Conservation (phyloP, 2,113 vertebrate species). For the Oryzias woworae region DNA sequence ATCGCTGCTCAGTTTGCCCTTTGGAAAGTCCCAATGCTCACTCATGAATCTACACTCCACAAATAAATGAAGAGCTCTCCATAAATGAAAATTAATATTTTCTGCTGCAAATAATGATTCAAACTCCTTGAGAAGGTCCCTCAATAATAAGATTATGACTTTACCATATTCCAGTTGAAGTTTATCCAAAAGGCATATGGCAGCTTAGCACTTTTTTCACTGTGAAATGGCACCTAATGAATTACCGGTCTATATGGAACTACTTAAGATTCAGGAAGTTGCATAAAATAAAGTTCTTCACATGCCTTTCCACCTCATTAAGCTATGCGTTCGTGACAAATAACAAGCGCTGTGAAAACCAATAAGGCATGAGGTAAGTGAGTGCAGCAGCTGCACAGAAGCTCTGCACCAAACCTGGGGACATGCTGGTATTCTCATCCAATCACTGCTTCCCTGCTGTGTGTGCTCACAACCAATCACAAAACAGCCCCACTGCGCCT, state of each 20-base stretch:
- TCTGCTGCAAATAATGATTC: conserved; percentile 41
- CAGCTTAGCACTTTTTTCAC: too few species aligned
- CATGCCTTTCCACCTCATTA: conserved; percentile 42
- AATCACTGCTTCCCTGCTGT: conserved; percentile 55
- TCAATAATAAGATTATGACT: conserved; percentile 29
- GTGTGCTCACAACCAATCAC: conserved; percentile 48
- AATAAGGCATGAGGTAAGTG: conserved; percentile 41
- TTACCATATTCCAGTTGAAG: not conserved
- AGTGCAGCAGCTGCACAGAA: conserved; percentile 43
- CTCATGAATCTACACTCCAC: conserved; percentile 18
- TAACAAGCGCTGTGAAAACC: conserved; percentile 37
- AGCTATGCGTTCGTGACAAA: conserved; percentile 39
- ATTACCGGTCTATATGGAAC: too few species aligned
- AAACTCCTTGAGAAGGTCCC: conserved; percentile 27
- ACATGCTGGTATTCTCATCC: conserved; percentile 46
- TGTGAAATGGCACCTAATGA: too few species aligned
- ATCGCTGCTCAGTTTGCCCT: not conserved
- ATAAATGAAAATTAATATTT: conserved; percentile 25
- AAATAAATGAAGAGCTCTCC: conserved; percentile 40
- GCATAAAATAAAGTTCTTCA: conserved; percentile 27
- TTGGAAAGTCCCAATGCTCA: conserved; percentile 23
- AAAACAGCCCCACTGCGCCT: conserved; percentile 33
- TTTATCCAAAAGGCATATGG: too few species aligned
- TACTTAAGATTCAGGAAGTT: conserved; percentile 26
- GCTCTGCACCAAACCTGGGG: conserved; percentile 32